Evolutionary conservation across 2,113 vertebrate species (phyloP), one percentile per base, ranked within the genome.

Genomic region (Xiphophorus couchianus): DNA sequence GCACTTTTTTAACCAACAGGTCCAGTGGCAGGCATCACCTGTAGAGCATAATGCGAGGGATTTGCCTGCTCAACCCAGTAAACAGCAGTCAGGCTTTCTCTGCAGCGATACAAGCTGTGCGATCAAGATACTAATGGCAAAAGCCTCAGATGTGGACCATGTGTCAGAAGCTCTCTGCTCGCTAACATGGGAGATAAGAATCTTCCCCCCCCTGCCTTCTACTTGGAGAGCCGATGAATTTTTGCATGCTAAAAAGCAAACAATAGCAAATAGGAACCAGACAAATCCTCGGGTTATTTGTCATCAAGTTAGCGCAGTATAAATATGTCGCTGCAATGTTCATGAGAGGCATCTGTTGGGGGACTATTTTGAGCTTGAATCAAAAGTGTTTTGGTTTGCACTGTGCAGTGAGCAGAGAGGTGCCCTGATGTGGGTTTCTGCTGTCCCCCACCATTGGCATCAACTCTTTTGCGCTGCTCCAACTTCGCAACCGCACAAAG

Each of bases 161-260:
- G 86, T 91, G 90, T 91, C 82, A 88, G 74, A 85, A 86, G 81
- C 76, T 77, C 81, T 90, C 68, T 82, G 71, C 80, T 86, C 5
- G 22, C 80, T 80, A 75, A 80, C 77, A 61, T 76, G 63, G 39
- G 27, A 89, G 88, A 90, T 91, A 91, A 84, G 81, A 79, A 88
- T 91, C 85, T 75, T 77, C 66, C 42, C 54, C 15, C 79, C 71
- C 58, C 44, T 2, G 8, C 33, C 65, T 76, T 78, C 74, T 61
- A 62, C 74, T 62, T 54, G 19, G 42, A 72, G 48, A 69, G 17
- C 70, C 19, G 67, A 27, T 58, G 71, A 68, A 72, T 76, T 90
- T 91, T 87, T 84, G 86, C 80, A 76, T 85, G 85, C 88, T 80
- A 69, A 71, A 87, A 88, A 82, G 82, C 90, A 91, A 90, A 90